Evolutionary conservation across 37 sponge, comb jelly and placozoan species (phyloP), one percentile per base, ranked within the genome.

Genomic region (Dysidea cf. avara): DNA sequence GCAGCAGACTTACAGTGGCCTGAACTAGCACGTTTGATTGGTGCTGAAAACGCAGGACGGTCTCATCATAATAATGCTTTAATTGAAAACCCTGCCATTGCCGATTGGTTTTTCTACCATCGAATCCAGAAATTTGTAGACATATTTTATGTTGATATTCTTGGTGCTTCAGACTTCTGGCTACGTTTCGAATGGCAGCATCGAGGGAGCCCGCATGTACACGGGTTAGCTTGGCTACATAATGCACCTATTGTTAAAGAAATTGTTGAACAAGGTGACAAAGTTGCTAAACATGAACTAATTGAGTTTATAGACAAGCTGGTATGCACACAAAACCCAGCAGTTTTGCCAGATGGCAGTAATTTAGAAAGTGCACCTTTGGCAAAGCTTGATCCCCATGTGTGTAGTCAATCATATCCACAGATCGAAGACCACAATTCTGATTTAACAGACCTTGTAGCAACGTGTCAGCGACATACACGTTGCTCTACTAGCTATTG

Each of bases 1-100:
- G 77, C 77, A 22, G 84, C 84, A 39, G 84, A 83, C 39, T 61
- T 68, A n/a, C 78, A 84, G 61, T 81, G 82, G 74, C 82, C 74
- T 63, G 74, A 72, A 39, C 59, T 81, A 31, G 82, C 82, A 26
- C 56, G 29, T 12, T 52, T 74, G 9, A 61, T 74, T 49, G 60
- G 75, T 38, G 2, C 64, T 7, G 74, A 72, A 33, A 6, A 77
- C 29, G 43, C 56, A 11, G 56, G n/a, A n/a, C n/a, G n/a, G n/a
- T n/a, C n/a, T n/a, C n/a, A n/a, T 33, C 79, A 39, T 29, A 17
- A 3, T 13, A 39, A 68, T 29, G 69, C 79, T 25, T 28, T 77
- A 28, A 3, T 36, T 9, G 68, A 66, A 16, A 77, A 77, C 20
- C 79, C n/a, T n/a, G n/a, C n/a, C n/a, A n/a, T n/a, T n/a, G n/a